Evolutionary conservation across 2,888 invertebrate species (phyloP).

Genomic region (Eupithecia subfuscata): DNA sequence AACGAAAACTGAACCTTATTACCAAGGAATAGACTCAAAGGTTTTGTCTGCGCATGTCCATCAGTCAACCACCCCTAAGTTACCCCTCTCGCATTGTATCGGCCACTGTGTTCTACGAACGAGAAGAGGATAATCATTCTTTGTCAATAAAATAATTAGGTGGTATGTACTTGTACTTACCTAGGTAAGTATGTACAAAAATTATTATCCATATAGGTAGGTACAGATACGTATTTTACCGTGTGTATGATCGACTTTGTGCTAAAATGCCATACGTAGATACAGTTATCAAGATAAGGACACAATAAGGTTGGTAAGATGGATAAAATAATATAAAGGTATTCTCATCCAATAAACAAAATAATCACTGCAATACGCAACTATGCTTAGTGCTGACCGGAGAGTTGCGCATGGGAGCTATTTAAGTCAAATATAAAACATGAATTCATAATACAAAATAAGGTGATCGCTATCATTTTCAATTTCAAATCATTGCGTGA

Average conservation of each 20-base stretch:
- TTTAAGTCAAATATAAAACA: not conserved
- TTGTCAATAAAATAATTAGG: not conserved
- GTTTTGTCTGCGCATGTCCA: conserved; percentile 22
- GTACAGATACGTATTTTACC: not conserved
- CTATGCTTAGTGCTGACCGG: not conserved
- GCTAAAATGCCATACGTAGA: not conserved
- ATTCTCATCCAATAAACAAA: not conserved
- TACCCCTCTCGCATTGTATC: conserved; percentile 17
- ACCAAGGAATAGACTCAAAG: conserved; percentile 2
- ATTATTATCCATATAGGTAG: not conserved
- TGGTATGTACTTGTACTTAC: not conserved
- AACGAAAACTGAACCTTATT: conserved; percentile 11
- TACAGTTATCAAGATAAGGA: not conserved
- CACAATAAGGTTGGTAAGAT: not conserved
- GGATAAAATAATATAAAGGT: not conserved
- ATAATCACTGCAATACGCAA: not conserved
- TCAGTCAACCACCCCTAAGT: conserved; percentile 22
- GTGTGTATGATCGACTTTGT: not conserved
- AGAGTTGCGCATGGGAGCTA: not conserved
- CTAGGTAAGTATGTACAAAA: not conserved
- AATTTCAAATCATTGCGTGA: not conserved
- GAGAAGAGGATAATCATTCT: conserved; percentile 7
- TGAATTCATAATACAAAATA: too few relatives aligned
- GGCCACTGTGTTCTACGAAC: conserved; percentile 12
- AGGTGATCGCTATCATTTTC: not conserved